phyloP scores from a whole-genome alignment of 2,113 vertebrate genomes.

The Nansenia antarctica region DNA sequence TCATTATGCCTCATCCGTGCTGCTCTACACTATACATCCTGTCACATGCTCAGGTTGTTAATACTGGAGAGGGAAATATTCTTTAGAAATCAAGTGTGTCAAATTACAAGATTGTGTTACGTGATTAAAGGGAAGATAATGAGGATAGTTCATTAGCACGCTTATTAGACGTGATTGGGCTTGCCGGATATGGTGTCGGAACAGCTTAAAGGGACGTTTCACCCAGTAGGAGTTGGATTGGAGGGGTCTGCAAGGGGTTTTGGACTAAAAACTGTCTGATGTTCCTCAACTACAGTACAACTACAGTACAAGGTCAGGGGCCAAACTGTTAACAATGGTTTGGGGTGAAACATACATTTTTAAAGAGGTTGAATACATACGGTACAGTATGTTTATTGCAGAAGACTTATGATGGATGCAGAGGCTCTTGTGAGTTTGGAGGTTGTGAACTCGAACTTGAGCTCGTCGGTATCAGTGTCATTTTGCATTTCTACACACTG shows the following conservation, averaged over 20 bases:
- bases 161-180: conserved; percentile 60
- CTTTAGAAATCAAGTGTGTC: conserved; percentile 66
- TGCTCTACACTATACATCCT: conserved; percentile 23
- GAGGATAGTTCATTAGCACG: conserved; percentile 66
- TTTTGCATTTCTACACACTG: not conserved
- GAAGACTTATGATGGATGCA: not conserved
- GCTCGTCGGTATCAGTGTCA: conserved; percentile 4
- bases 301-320: no score
- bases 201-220: conserved; percentile 20
- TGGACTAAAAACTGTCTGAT: no score
- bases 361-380: no score
- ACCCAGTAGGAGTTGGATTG: not conserved
- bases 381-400: not conserved
- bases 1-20: conserved; percentile 42
- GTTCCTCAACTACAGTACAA: no score
- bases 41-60: conserved; percentile 39
- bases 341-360: no score
- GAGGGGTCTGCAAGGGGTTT: not conserved
- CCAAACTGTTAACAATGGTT: no score
- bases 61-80: conserved; percentile 31
- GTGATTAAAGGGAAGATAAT: conserved; percentile 71
- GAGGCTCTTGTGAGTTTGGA: not conserved
- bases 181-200: conserved; percentile 43
- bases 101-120: conserved; percentile 71
- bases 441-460: not conserved